These are phyloP conservation scores for Propithecus deckenii DNA, from an alignment of 2,797 vertebrate genomes.

Conservation along the genomic window DNA sequence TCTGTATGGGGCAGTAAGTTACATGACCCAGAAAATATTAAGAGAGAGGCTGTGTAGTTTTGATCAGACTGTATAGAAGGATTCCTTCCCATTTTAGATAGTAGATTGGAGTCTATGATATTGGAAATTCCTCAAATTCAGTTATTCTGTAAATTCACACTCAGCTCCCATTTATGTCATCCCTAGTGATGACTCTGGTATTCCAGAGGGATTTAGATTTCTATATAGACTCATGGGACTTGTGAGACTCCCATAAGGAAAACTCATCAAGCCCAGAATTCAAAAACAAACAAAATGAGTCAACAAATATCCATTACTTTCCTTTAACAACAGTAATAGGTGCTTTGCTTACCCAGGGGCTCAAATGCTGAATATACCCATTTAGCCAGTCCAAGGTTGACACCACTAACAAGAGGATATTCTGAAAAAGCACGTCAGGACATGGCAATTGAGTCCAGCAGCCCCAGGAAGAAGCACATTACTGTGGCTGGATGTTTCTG, in stretches of 20 bases:
- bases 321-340: background rate
- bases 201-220: background rate
- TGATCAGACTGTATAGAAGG: background rate
- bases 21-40: background rate
- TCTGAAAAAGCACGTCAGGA: slow-evolving; percentile 34
- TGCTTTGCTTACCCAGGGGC: background rate
- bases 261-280: background rate
- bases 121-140: background rate
- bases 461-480: slow-evolving; percentile 36
- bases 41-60: background rate
- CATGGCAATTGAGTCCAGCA: slow-evolving; percentile 46
- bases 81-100: background rate
- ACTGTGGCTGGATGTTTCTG: slow-evolving; percentile 73
- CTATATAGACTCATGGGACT: background rate
- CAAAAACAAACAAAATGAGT: slow-evolving; percentile 14
- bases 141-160: background rate
- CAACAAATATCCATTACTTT: background rate
- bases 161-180: background rate
- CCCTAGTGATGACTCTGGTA: background rate
- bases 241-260: background rate
- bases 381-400: slow-evolving; percentile 25
- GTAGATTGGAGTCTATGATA: background rate
- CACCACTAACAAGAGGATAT: slow-evolving; percentile 50
- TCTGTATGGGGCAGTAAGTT: background rate
- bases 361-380: background rate